Conservation (phyloP, 2,797 vertebrate genomes). For the Sebastes iracundus region DNA sequence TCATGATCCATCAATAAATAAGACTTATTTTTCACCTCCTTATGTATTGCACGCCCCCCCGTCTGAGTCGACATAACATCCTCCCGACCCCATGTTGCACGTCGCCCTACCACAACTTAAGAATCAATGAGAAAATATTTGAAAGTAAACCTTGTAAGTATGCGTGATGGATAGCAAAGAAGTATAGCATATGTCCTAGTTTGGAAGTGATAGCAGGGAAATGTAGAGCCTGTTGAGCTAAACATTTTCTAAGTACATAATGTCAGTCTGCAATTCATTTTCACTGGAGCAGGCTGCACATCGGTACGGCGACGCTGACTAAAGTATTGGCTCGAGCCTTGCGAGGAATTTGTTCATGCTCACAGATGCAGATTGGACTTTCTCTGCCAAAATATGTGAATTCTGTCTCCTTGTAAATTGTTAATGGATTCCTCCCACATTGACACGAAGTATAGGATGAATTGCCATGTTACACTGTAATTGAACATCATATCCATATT, state of each 20-base stretch:
- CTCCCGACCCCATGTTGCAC: not conserved
- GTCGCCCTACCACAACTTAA: not conserved
- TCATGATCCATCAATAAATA: too few species aligned
- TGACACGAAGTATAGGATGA: slow-evolving; percentile 41
- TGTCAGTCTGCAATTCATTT: slow-evolving; percentile 32
- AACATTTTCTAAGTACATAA: slow-evolving; percentile 19
- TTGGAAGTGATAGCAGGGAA: slow-evolving; percentile 4
- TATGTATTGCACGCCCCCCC: too few species aligned
- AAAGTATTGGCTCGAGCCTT: slow-evolving; percentile 25
- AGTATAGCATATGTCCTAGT: not conserved
- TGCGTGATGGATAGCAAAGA: not conserved
- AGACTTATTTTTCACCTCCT: too few species aligned
- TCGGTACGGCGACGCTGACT: slow-evolving; percentile 6
- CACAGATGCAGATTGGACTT: slow-evolving; percentile 36
- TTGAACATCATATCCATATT: slow-evolving; percentile 65
- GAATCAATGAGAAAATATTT: not conserved
- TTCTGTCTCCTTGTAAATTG: slow-evolving; percentile 34
- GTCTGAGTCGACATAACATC: too few species aligned
- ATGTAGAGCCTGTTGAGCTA: not conserved
- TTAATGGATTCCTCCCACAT: slow-evolving; percentile 66
- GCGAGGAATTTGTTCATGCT: slow-evolving; percentile 23
- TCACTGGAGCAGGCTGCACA: not conserved
- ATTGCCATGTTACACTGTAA: slow-evolving; percentile 50
- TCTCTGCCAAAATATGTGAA: slow-evolving; percentile 38
- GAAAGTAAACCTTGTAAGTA: not conserved